Conservation (phyloP, 2,797 vertebrate species). For the Todus mexicanus region DNA sequence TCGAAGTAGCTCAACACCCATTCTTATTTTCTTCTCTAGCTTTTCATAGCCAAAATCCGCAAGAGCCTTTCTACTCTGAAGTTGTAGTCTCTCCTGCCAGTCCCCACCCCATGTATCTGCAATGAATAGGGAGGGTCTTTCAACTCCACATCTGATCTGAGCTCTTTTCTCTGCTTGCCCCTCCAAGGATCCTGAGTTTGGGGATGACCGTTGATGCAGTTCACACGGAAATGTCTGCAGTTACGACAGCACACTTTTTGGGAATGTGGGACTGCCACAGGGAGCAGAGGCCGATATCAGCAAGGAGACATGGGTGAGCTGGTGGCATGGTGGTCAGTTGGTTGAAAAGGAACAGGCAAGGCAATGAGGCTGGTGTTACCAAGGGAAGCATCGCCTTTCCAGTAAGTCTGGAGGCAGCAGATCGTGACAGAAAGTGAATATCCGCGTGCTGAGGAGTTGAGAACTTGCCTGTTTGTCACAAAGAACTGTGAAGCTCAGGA, state of each 20-base stretch:
- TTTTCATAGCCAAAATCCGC: neutral
- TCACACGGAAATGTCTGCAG: neutral
- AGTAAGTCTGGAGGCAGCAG: neutral
- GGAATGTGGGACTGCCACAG: neutral
- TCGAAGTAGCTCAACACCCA: neutral
- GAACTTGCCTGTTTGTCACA: neutral
- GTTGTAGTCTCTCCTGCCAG: neutral
- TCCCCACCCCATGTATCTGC: neutral
- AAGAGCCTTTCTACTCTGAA: neutral
- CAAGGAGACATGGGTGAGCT: neutral
- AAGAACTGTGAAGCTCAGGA: neutral
- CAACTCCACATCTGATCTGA: neutral
- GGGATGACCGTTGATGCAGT: neutral
- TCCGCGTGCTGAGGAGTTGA: neutral
- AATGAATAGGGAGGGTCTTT: rapidly evolving
- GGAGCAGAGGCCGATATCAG: neutral
- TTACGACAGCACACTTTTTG: neutral
- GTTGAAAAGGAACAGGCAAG: neutral
- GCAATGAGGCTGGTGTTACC: neutral
- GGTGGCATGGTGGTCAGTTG: neutral
- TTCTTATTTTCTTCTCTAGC: neutral
- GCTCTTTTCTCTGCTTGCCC: neutral
- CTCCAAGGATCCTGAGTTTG: neutral
- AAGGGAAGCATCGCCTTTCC: neutral
- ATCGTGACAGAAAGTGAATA: rapidly evolving